These are phyloP conservation scores for Scaptomyza tumidula DNA, from an alignment of 2,888 invertebrate species.

Conservation along the genomic window DNA sequence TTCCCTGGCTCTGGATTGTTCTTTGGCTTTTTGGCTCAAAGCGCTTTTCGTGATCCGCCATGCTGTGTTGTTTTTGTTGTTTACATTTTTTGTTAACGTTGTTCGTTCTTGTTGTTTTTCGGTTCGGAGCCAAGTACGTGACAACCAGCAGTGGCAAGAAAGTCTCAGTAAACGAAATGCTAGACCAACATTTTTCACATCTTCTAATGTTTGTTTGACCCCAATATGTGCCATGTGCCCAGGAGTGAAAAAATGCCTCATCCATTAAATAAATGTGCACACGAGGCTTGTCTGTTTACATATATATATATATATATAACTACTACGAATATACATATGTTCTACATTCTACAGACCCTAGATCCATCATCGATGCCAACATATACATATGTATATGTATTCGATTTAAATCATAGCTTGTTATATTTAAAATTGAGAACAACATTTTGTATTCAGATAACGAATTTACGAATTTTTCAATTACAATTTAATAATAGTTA, in stretches of 20 bases:
- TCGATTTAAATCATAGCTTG: neutral
- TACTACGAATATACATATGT: neutral
- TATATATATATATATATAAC: constrained; percentile 1
- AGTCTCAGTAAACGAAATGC: constrained; percentile 71
- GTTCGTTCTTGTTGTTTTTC: constrained; percentile 26
- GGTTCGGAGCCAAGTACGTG: constrained; percentile 55
- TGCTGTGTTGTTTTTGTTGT: constrained; percentile 49
- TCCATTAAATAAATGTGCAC: constrained; percentile 51
- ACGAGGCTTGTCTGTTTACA: constrained; percentile 17
- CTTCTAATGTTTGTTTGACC: constrained; percentile 41
- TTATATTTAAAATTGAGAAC: neutral
- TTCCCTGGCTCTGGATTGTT: neutral
- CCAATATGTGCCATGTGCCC: constrained; percentile 19
- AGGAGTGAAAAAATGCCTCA: constrained; percentile 37
- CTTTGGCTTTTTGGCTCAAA: constrained; percentile 26
- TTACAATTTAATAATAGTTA: neutral
- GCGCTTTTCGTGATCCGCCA: constrained; percentile 35
- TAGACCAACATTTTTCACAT: constrained; percentile 61
- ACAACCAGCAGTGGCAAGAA: constrained; percentile 51
- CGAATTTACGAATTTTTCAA: neutral
- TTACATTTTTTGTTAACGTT: constrained; percentile 51
- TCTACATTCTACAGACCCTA: neutral
- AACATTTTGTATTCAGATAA: neutral
- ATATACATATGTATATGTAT: constrained; percentile 4
- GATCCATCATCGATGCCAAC: no score